Base-by-base conservation (phyloP, 2,888 invertebrate species). In the Mimumesa dahlbomi region DNA sequence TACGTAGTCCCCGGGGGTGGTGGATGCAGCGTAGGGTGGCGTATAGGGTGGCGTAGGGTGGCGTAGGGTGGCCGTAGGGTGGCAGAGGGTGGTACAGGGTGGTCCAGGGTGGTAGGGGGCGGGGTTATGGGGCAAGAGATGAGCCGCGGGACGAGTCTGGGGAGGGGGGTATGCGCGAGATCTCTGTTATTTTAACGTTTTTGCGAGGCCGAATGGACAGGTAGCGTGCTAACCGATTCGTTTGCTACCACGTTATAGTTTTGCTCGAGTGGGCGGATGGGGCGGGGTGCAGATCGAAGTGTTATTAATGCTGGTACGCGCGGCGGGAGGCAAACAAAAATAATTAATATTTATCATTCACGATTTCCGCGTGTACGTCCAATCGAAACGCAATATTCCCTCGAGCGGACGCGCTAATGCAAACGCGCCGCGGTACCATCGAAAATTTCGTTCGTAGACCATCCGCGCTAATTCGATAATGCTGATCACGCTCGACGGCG, bases 321-420 rank as follows among this genome's bases (percentile, higher is more conserved):
- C 82, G 81, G 81, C 80, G 76, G 83, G 84, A 84, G 85, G 86
- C 86, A 89, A 89, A 89, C 89, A 88, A 89, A 89, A 89, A 89
- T 88, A 88, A 89, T 89, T 88, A 88, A 87, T 89, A 89, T 89
- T 89, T 88, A 89, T 89, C 87, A 87, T 88, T 84, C 81, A 85
- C 86, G 87, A 88, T 89, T 89, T 88, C 87, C 87, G 86, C 82
- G 84, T 84, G 79, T 69, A 75, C 77, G 73, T 77, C 79, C 84
- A 84, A 84, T 84, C 84, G 83, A 75, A 83, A 77, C 78, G 77
- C 78, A 80, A 83, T 80, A 77, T 77, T 72, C 75, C 81, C 82
- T 79, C 71, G 77, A 79, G 75, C 72, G 74, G 64, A 63, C 71
- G 68, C 71, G 82, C 71, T 77, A 76, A 72, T 74, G 71, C 74